Percentiles rank a stretch among this genome's conserved stretches.
phyloP scores from a whole-genome alignment of 2,888 invertebrate species.

The Hetaerina titia region DNA sequence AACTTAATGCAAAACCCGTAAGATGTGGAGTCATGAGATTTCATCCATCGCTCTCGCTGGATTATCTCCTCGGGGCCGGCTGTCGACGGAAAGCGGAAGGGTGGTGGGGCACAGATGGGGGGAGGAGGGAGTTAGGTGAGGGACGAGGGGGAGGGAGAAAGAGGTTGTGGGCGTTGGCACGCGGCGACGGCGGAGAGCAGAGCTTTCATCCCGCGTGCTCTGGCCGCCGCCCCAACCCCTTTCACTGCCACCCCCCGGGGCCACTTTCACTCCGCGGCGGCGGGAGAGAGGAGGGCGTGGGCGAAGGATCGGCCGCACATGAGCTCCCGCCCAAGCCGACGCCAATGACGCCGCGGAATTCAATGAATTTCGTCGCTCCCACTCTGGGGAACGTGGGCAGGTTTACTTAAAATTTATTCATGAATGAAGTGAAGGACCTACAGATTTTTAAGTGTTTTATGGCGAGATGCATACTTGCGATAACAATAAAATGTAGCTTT shows the following conservation, averaged over 20 bases:
- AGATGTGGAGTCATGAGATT: neutral
- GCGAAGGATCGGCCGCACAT: neutral
- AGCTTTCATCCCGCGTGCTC: conserved; percentile 20
- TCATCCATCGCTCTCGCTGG: neutral
- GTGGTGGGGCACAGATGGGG: neutral
- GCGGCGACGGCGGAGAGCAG: neutral
- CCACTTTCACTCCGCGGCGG: neutral
- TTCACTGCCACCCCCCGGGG: conserved; percentile 9
- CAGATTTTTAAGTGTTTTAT: too few species aligned
- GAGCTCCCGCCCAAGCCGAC: neutral
- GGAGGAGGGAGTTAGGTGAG: neutral
- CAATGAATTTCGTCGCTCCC: conserved; percentile 9
- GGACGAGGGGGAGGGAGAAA: neutral
- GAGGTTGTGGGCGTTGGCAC: neutral
- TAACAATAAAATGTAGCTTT: too few species aligned
- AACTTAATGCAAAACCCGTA: neutral
- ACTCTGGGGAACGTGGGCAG: neutral
- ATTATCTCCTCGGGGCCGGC: neutral
- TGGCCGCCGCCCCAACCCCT: neutral
- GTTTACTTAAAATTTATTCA: too few species aligned
- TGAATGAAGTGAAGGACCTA: too few species aligned
- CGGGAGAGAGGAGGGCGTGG: neutral
- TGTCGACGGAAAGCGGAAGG: neutral
- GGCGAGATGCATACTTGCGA: too few species aligned
- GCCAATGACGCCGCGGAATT: neutral